Evolutionary conservation across 2,113 vertebrate genomes (phyloP).

Genomic region (Platichthys stellatus): DNA sequence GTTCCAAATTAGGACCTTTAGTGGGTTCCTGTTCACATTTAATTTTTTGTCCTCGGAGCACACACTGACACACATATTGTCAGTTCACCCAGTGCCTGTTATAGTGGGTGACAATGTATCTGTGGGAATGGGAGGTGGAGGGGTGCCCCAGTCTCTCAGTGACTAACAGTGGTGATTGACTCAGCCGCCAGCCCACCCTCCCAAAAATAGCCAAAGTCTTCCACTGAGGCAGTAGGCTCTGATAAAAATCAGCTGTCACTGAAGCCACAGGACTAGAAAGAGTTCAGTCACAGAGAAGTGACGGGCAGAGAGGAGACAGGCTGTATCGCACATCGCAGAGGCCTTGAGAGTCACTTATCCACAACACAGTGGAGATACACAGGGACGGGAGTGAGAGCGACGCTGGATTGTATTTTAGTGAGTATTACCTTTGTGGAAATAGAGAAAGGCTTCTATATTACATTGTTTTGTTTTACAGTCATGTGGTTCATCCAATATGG

Average conservation of each 20-base stretch:
- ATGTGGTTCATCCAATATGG: not conserved
- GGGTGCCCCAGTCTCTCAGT: conserved; percentile 56
- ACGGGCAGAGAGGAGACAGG: conserved; percentile 38
- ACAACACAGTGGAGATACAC: conserved; percentile 30
- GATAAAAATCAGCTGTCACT: conserved; percentile 91
- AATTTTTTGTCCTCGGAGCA: conserved; percentile 7
- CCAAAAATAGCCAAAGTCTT: conserved; percentile 85
- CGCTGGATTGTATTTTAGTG: conserved; percentile 53
- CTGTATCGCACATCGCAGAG: conserved; percentile 33
- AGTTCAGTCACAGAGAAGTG: conserved; percentile 58
- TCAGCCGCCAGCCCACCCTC: conserved; percentile 85
- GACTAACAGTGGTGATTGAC: conserved; percentile 84
- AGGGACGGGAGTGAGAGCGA: conserved; percentile 9
- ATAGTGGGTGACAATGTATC: conserved; percentile 71
- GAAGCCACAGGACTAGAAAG: conserved; percentile 73
- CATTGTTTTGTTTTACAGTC: not conserved
- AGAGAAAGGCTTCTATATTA: not conserved
- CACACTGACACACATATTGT: conserved; percentile 48
- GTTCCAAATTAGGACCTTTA: conserved; percentile 38
- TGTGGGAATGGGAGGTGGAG: conserved; percentile 63
- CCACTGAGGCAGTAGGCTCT: conserved; percentile 43
- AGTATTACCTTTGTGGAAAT: conserved; percentile 48
- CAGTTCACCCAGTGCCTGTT: conserved; percentile 56
- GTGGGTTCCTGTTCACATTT: not conserved
- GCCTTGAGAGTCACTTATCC: conserved; percentile 10